Percentiles rank a stretch among this genome's conserved stretches.
Conservation (phyloP, 2,888 invertebrate species). For the Eudemis profundana region DNA sequence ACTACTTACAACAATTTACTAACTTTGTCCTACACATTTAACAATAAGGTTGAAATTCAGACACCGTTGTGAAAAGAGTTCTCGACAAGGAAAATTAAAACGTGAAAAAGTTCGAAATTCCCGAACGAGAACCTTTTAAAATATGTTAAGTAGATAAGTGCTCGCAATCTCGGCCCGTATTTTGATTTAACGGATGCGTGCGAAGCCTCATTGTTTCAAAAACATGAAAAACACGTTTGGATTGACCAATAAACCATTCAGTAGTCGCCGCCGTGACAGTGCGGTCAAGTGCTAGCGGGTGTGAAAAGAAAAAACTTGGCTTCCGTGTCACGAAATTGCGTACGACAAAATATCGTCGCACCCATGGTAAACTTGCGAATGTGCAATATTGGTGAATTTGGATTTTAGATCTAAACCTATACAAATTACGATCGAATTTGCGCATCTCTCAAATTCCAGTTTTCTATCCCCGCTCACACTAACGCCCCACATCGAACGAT, state of each 20-base stretch:
- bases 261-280: conserved; percentile 31
- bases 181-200: conserved; percentile 41
- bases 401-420: too few relatives aligned
- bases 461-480: conserved; percentile 5
- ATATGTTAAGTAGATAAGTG: conserved; percentile 36
- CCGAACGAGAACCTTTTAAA: conserved; percentile 12
- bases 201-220: conserved; percentile 42
- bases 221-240: conserved; percentile 42
- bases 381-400: too few relatives aligned
- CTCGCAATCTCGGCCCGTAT: conserved; percentile 15
- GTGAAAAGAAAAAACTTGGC: neutral
- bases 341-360: neutral
- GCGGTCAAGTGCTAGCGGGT: conserved; percentile 32
- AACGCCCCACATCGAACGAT: conserved; percentile 29
- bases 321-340: conserved; percentile 23
- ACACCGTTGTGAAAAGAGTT: too few relatives aligned
- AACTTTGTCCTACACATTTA: too few relatives aligned
- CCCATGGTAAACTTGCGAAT: too few relatives aligned
- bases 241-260: conserved; percentile 41
- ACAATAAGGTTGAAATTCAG: too few relatives aligned
- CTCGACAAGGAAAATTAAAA: too few relatives aligned
- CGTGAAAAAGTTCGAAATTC: neutral
- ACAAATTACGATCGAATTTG: too few relatives aligned
- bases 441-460: too few relatives aligned
- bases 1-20: too few relatives aligned